Evolutionary conservation across 2,797 vertebrate species (phyloP).

Genomic region (Mycteria americana): DNA sequence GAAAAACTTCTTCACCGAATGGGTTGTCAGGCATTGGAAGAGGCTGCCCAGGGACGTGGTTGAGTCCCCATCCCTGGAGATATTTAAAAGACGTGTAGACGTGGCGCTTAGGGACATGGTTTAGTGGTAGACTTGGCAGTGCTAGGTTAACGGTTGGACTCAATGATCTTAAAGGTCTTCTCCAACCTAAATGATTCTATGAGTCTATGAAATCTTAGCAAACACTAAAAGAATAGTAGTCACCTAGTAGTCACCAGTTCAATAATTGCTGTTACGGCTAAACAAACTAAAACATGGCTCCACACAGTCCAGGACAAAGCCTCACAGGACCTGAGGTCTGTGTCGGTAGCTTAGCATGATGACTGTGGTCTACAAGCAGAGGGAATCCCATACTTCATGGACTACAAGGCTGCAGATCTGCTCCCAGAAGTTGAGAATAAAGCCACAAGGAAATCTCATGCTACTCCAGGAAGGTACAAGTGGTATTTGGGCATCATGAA

Average conservation of each 20-base stretch:
- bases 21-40: not conserved
- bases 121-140: not conserved
- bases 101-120: not conserved
- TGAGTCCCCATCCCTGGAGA: not conserved
- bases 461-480: not conserved
- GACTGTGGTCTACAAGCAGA: not conserved
- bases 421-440: not conserved
- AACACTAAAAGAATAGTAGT: not conserved
- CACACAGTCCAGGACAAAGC: not conserved
- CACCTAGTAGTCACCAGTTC: not conserved
- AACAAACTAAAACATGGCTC: not conserved
- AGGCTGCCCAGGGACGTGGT: not conserved
- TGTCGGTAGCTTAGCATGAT: not conserved
- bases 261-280: not conserved
- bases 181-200: not conserved
- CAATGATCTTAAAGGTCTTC: not conserved
- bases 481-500: not conserved
- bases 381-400: not conserved
- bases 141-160: not conserved
- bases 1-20: not conserved
- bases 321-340: not conserved
- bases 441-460: not conserved
- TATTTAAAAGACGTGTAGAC: not conserved
- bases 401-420: not conserved
- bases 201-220: not conserved